Evolutionary conservation across 2,113 vertebrate genomes (phyloP), one percentile per base, ranked within the genome.

Genomic region (Sporophila hypoxantha): DNA sequence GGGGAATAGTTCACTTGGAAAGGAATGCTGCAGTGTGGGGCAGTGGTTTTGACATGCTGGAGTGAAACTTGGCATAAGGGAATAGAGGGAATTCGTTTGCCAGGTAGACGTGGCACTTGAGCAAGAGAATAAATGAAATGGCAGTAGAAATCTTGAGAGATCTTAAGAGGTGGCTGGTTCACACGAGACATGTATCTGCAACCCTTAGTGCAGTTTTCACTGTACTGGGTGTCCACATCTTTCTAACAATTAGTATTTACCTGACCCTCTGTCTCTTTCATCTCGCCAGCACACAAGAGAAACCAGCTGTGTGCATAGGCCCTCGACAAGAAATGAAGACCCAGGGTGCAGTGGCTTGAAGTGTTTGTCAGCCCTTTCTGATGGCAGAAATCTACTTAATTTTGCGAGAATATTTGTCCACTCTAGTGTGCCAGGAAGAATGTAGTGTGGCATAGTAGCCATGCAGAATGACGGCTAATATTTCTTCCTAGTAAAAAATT

Each of bases 1-100:
- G 89, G 71, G 82, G 47, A 96, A 95, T 50, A 91, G 82, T 89
- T 94, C 93, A 87, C 77, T 94, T 80, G 90, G 89, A 87, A 93
- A 94, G 92, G 81, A 94, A 92, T 68, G 90, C 87, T 76, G 87
- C 82, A 88, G 78, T 60, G 78, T 90, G 70, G 66, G 93, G 76
- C 85, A 93, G 91, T 65, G 88, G 86, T 93, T 93, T 94, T 95
- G 89, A 93, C 77, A 67, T 80, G 68, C 89, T 88, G 80, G 68
- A 92, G 85, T 90, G 91, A 95, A 95, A 95, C 91, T 88, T 92
- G 87, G 83, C 89, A 64, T 77, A 39, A 50, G 37, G 41, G 71
- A 82, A 65, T 30, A 73, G 68, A 82, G 79, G 41, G 86, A 93
- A 91, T 82, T 81, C 15, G 0, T 80, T 87, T 75, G 76, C 83